Evolutionary conservation across 2,888 invertebrate genomes (phyloP), one percentile per base, ranked within the genome.

Genomic region (Colostygia pectinataria): DNA sequence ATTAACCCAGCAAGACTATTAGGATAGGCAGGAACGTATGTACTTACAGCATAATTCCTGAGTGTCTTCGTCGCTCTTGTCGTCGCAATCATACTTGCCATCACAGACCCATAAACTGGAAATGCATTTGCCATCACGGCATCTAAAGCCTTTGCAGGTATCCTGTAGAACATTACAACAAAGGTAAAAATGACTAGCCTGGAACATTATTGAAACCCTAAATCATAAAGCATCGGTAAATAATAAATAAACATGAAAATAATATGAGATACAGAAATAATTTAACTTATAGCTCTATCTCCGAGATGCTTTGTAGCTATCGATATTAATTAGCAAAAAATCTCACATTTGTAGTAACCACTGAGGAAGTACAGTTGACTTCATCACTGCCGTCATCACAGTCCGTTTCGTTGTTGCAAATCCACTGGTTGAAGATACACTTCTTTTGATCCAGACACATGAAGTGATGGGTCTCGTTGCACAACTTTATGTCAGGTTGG

Each of bases 381-480:
- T 95, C 95, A 65, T 95, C 95, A 50, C 93, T 92, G 1, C 87
- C 92, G 64, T 95, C 94, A 0, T 90, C 81, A 62, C 95, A 95
- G 64, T 95, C 94, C 0, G 82, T 76, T 37, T 91, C 87, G 8
- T 92, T 92, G 80, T 97, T 95, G 81, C 97, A 97, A 2, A 94
- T 85, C 93, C 94, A 94, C 4, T 85, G 72, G 33, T 80, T 77
- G 0, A 95, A 93, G 51, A 97, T 93, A 78, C 97, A 97, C 23
- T 91, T 88, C 10, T 91, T 92, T 0, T 55, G 51, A 38, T 91
- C 90, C 9, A 78, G 83, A 64, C 95, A 95, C 13, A 91, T 75
- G 76, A 92, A 94, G 65, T 93, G 92, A 48, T 84, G 76, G 0
- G 77, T 78, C 8, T 51, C 57, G 45, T 83, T 83, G 61, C 87